Base-by-base conservation (phyloP, 2,888 invertebrate species). In the Timema cristinae region DNA sequence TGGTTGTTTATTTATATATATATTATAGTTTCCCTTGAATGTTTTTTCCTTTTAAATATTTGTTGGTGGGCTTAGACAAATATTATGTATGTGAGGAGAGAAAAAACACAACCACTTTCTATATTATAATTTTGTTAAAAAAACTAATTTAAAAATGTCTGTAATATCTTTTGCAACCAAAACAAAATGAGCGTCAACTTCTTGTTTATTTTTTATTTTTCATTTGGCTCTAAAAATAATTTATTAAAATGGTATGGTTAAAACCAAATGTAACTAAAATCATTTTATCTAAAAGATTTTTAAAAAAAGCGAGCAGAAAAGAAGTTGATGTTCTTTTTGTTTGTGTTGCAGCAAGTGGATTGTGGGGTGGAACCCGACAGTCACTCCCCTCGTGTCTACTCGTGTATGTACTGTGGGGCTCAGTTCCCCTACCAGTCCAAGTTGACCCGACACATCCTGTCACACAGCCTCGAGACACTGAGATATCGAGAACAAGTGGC, bases 121-220 rank as follows among this genome's bases (percentile, higher is more conserved):
- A 32, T 32, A 32, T 32, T 32, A 32, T 32, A 32, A 2, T 32
- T 32, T 32, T 32, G 32, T 32, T 32, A 32, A 32, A 32, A 32
- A 32, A 32, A 32, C 32, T 32, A 32, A 32, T 32, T 32, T 32
- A 32, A 32, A 32, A 32, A 32, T 13, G 63, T 48, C 16, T 48
- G 47, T 47, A 63, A n/a, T 51, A 50, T 15, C 76, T 77, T 77
- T 77, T 74, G 85, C 85, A 85, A 84, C 83, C 83, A 87, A 63
- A 90, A 90, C 89, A 89, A 89, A 91, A 91, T 91, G 91, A 91
- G 89, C 91, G 91, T 92, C 91, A 92, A 92, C 91, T 92, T 92
- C 91, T 92, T 87, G 86, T 85, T 84, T 84, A 74, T 70, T 74
- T 71, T 75, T 70, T 72, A 74, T 76, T 69, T 67, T 71, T 70